These are phyloP conservation scores for Erpobdella octoculata DNA, from an alignment of 2,888 invertebrate genomes.

Conservation along the genomic window DNA sequence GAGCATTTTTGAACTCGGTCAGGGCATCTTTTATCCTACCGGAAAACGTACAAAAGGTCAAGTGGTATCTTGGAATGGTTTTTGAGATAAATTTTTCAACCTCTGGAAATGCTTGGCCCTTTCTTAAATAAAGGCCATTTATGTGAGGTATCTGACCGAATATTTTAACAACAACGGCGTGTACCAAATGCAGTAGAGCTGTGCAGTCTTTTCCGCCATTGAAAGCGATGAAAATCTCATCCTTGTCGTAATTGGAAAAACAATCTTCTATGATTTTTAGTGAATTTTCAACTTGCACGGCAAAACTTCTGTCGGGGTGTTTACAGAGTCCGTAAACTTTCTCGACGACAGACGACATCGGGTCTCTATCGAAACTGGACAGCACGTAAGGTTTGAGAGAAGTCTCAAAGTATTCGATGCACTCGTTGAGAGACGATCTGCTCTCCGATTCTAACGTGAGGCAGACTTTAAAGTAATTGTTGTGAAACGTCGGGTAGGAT, in stretches of 20 bases:
- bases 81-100: conserved; percentile 71
- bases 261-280: conserved; percentile 48
- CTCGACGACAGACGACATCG: conserved; percentile 46
- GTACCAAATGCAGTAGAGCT: conserved; percentile 68
- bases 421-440: conserved; percentile 48
- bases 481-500: conserved; percentile 58
- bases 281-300: conserved; percentile 42
- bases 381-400: conserved; percentile 39
- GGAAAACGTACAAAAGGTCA: conserved; percentile 61
- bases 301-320: background rate
- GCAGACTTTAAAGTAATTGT: conserved; percentile 56
- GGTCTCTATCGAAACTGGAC: conserved; percentile 53
- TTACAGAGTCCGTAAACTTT: conserved; percentile 40
- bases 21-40: conserved; percentile 65
- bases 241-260: conserved; percentile 54
- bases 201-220: conserved; percentile 99
- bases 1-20: conserved; percentile 57
- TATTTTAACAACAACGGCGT: conserved; percentile 53
- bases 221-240: conserved; percentile 79
- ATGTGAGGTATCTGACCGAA: conserved; percentile 50
- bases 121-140: conserved; percentile 72
- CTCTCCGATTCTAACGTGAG: conserved; percentile 56
- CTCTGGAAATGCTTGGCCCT: conserved; percentile 74
- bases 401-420: conserved; percentile 39
- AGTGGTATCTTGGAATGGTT: conserved; percentile 59